phyloP scores from a whole-genome alignment of 1,140 invertebrate species.

The Drosophila repleta region DNA sequence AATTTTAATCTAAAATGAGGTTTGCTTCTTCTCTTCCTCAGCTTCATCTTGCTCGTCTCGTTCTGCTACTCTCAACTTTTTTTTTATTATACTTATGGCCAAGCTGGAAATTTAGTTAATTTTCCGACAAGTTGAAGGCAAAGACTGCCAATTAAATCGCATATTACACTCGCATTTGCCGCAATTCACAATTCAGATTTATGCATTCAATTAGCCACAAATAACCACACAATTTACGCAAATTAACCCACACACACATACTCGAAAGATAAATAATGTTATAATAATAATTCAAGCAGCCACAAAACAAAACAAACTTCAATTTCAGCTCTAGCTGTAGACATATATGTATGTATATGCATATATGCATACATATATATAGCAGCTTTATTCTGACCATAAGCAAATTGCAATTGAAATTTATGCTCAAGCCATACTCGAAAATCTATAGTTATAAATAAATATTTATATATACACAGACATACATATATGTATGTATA shows the following conservation, averaged over 20 bases:
- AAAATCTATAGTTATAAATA: constrained; percentile 29
- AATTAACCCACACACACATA: constrained; percentile 43
- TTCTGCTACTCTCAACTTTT: background rate
- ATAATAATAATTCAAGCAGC: constrained; percentile 62
- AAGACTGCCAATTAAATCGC: constrained; percentile 53
- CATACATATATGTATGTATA: constrained; percentile 7
- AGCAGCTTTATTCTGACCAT: constrained; percentile 21
- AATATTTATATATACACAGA: constrained; percentile 41
- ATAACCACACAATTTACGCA: constrained; percentile 70
- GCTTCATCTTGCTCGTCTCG: background rate
- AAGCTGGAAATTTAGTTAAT: constrained; percentile 26
- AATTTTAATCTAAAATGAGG: constrained; percentile 67
- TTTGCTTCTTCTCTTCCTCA: background rate
- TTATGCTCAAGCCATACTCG: constrained; percentile 41
- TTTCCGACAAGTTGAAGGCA: background rate
- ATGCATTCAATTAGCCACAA: constrained; percentile 73
- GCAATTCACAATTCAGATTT: constrained; percentile 51
- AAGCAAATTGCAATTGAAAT: constrained; percentile 68
- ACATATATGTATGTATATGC: background rate
- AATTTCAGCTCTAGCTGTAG: constrained; percentile 22
- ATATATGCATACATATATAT: background rate
- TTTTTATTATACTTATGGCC: background rate
- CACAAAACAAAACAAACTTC: constrained; percentile 67
- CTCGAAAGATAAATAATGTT: constrained; percentile 55
- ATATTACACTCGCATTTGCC: constrained; percentile 48